Conservation (phyloP, 1,140 invertebrate species). For the Manduca sexta region DNA sequence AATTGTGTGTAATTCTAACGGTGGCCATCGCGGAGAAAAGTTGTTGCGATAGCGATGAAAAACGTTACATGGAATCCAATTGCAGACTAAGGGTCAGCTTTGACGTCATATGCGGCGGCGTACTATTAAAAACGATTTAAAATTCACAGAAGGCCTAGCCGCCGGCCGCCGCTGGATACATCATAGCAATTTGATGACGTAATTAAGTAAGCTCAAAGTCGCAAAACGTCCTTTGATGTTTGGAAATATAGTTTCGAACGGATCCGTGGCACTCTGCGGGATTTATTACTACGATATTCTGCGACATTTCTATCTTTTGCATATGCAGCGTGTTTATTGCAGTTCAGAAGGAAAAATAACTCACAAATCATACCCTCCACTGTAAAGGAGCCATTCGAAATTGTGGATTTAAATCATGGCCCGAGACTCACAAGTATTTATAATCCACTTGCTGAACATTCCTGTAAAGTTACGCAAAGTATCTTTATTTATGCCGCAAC, state of each 20-base stretch:
- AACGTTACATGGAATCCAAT: conserved; percentile 41
- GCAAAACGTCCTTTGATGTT: conserved; percentile 40
- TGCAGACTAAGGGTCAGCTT: conserved; percentile 38
- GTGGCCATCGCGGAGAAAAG: conserved; percentile 3
- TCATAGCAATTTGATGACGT: conserved; percentile 53
- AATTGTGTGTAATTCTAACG: conserved; percentile 9
- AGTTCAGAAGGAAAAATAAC: no score
- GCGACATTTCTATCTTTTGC: no score
- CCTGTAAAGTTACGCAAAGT: conserved; percentile 1
- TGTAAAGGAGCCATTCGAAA: no score
- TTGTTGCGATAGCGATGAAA: conserved; percentile 6
- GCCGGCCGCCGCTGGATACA: conserved; percentile 36
- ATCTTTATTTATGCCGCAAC: conserved; percentile 15
- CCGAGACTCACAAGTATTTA: no score
- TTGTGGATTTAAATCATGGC: no score
- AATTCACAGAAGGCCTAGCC: conserved; percentile 65
- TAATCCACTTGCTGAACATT: no score
- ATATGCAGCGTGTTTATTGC: no score
- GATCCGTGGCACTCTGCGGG: no score
- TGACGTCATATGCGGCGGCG: conserved; percentile 36
- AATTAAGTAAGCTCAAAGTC: conserved; percentile 47
- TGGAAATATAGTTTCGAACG: conserved; percentile 8
- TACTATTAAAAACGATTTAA: conserved; percentile 67
- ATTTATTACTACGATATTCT: no score
- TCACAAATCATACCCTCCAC: no score